Evolutionary conservation across 2,888 invertebrate genomes (phyloP).

Genomic region (Machimus rusticus): DNA sequence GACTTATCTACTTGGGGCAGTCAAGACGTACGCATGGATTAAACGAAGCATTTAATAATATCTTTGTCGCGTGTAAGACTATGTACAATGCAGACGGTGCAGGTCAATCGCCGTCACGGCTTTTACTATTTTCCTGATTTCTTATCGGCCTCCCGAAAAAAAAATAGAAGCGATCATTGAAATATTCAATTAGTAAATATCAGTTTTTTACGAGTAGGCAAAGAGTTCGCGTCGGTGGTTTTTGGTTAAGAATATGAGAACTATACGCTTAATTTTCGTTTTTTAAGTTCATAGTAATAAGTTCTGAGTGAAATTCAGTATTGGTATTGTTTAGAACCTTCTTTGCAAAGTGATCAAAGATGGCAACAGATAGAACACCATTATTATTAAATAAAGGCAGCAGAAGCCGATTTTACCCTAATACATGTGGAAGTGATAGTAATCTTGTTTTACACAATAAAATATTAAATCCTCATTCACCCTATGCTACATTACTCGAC

Average conservation of each 20-base stretch:
- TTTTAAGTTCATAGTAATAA: background rate
- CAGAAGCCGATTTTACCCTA: background rate
- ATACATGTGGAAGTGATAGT: background rate
- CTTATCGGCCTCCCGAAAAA: background rate
- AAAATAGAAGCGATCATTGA: background rate
- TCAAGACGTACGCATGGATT: constrained; percentile 4
- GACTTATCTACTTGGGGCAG: background rate
- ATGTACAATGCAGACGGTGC: background rate
- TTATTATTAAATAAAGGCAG: background rate
- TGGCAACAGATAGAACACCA: background rate
- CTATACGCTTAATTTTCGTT: background rate
- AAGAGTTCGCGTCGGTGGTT: background rate
- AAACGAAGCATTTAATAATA: constrained; percentile 14
- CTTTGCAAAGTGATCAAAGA: background rate
- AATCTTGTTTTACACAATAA: background rate
- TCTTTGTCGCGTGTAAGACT: background rate
- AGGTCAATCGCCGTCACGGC: background rate
- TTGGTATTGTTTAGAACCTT: background rate
- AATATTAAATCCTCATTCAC: background rate
- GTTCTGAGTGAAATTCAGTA: background rate
- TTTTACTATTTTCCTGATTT: background rate
- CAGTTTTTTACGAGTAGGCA: background rate
- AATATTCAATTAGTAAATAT: background rate
- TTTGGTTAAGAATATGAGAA: background rate
- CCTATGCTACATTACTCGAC: background rate